Evolutionary conservation across 1,140 invertebrate genomes (phyloP), one percentile per base, ranked within the genome.

Genomic region (Monochamus saltuarius): DNA sequence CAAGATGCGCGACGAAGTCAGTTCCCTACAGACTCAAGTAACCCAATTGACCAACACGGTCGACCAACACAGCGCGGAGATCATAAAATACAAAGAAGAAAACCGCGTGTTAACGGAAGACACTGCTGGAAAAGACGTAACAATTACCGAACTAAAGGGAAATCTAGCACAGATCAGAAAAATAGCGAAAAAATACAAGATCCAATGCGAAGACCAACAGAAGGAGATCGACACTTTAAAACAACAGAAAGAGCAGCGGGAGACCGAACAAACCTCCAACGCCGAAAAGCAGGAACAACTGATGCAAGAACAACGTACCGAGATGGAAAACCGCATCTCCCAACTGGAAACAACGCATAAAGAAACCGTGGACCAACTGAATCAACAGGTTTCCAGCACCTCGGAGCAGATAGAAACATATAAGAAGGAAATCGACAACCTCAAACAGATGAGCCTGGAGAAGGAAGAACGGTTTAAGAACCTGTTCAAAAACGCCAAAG

Each of bases 101-200:
- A 78, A 87, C 37, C 67, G 78, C 1, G 84, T 83, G 65, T 64
- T 90, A 4, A 85, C 79, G 38, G 90, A 92, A 71, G 89, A 92
- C 43, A 65, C 88, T 1, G 80, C 82, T 4, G 80, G 79, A 29
- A 91, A 90, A 71, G 85, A 89, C 68, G 82, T 82, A 16, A 77
- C 84, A n/a, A 78, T 90, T 7, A 84, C 79, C 39, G 90, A 94
- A 56, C 83, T 87, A 9, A 86, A 84, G 61, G 89, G 87, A 69
- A 92, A 91, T 70, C 84, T 92, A 73, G 78, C 87, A 62, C 89
- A 95, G 80, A 86, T 97, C 45, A 85, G 91, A 64, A 93, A 91
- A 73, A 94, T 97, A 72, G 95, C 92, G 2, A 90, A 94, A 63
- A 94, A 94, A 69, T 97, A 97, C 72, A 96, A 95, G 75, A 87